A percentile compares a stretch with the other conserved stretches of the same genome.
Conservation (phyloP, 2,888 invertebrate genomes). For the Ommatoiulus sabulosus region DNA sequence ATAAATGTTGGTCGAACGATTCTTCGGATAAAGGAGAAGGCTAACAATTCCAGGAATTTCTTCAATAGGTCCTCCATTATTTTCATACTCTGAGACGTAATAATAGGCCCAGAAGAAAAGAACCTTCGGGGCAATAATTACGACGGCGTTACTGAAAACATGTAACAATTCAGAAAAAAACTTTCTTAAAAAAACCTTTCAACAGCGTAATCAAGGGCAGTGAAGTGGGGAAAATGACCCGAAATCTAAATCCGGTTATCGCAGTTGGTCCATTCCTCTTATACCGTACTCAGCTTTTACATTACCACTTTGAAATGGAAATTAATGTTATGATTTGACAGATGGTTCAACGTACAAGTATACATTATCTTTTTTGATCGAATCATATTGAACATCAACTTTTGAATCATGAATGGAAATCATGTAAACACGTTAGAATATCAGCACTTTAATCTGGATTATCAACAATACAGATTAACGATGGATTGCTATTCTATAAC, state of each 20-base stretch:
- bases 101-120: not conserved
- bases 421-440: not conserved
- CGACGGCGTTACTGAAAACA: not conserved
- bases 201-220: not conserved
- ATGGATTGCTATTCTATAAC: too few relatives aligned
- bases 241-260: not conserved
- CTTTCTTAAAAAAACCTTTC: not conserved
- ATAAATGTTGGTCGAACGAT: not conserved
- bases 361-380: not conserved
- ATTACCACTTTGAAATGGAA: not conserved
- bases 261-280: not conserved
- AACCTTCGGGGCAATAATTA: not conserved
- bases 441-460: too few relatives aligned
- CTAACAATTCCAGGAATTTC: not conserved
- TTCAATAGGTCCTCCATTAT: not conserved
- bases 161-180: not conserved
- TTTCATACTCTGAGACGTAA: not conserved
- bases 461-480: too few relatives aligned
- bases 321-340: not conserved
- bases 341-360: too few relatives aligned
- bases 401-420: not conserved
- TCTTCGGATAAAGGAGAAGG: not conserved
- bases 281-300: too few relatives aligned
- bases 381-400: not conserved
- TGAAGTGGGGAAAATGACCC: not conserved